These are phyloP conservation scores for Mamestra configurata DNA, from an alignment of 1,140 invertebrate species.

Conservation along the genomic window DNA sequence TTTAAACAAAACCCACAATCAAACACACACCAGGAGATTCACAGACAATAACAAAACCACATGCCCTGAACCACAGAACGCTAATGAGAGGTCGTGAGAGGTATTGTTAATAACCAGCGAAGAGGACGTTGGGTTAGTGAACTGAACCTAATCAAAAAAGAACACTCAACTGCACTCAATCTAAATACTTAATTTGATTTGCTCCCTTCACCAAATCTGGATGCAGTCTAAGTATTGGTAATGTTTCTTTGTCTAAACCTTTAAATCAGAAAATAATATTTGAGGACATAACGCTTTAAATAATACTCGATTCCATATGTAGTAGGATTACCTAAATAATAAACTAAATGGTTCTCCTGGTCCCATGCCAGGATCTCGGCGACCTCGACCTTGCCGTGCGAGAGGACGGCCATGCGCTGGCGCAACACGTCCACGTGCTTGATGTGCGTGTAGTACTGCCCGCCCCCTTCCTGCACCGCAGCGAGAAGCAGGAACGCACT, in stretches of 20 bases:
- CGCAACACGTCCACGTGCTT: constrained; percentile 95
- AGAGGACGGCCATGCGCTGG: constrained; percentile 94
- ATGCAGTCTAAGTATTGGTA: constrained; percentile 74
- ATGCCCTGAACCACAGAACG: not conserved
- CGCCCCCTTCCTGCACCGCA: constrained; percentile 93
- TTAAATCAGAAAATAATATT: constrained; percentile 71
- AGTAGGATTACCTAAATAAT: constrained; percentile 90
- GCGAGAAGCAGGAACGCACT: constrained; percentile 95
- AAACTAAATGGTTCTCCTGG: constrained; percentile 94
- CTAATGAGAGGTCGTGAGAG: constrained; percentile 11
- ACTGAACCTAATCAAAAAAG: constrained; percentile 50
- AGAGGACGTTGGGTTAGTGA: constrained; percentile 58
- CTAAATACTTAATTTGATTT: constrained; percentile 86
- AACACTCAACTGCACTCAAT: constrained; percentile 77
- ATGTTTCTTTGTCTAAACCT: constrained; percentile 80
- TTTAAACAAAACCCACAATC: constrained; percentile 44
- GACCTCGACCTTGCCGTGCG: constrained; percentile 96
- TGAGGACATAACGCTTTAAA: not conserved
- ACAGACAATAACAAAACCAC: constrained; percentile 18
- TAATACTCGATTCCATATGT: not conserved
- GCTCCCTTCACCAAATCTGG: constrained; percentile 76
- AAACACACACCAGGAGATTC: not conserved
- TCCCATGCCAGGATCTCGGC: constrained; percentile 94
- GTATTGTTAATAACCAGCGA: constrained; percentile 33
- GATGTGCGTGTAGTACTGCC: constrained; percentile 96